Evolutionary conservation across 2,113 vertebrate genomes (phyloP).

Genomic region (Sylvilagus bachmani): DNA sequence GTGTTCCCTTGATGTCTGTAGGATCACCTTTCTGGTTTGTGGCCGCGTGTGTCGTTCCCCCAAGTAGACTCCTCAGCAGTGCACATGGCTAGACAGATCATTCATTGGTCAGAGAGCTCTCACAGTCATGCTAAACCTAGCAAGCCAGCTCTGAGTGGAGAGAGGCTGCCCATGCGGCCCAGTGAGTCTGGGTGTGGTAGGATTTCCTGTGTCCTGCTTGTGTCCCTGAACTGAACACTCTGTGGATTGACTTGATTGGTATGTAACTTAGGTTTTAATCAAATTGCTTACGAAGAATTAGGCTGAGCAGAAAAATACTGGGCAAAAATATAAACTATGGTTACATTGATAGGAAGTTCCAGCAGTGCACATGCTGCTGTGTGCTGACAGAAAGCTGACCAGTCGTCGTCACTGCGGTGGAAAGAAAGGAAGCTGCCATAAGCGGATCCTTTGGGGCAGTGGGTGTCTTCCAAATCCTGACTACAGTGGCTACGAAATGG

Average conservation of each 20-base stretch:
- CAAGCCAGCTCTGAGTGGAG: too few relatives aligned
- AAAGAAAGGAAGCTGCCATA: neutral
- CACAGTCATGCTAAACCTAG: too few relatives aligned
- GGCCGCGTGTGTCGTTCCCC: too few relatives aligned
- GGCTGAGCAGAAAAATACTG: neutral
- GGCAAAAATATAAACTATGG: neutral
- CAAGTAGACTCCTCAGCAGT: too few relatives aligned
- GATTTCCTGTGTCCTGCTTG: too few relatives aligned
- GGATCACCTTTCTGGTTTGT: too few relatives aligned
- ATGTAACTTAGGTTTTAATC: slow-evolving; percentile 6
- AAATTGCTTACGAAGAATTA: neutral
- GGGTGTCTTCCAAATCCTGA: neutral
- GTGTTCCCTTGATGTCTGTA: too few relatives aligned
- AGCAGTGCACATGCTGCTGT: neutral
- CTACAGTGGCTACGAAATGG: neutral
- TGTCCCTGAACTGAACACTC: neutral
- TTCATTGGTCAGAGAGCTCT: too few relatives aligned
- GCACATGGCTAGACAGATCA: too few relatives aligned
- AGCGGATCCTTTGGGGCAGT: neutral
- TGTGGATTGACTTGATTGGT: neutral
- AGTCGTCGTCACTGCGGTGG: neutral
- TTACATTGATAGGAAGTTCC: neutral
- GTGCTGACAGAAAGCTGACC: neutral
- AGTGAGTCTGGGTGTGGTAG: too few relatives aligned
- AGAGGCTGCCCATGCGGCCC: too few relatives aligned